Conservation (phyloP, 2,888 invertebrate species). For the Rhabditophanes sp. region DNA sequence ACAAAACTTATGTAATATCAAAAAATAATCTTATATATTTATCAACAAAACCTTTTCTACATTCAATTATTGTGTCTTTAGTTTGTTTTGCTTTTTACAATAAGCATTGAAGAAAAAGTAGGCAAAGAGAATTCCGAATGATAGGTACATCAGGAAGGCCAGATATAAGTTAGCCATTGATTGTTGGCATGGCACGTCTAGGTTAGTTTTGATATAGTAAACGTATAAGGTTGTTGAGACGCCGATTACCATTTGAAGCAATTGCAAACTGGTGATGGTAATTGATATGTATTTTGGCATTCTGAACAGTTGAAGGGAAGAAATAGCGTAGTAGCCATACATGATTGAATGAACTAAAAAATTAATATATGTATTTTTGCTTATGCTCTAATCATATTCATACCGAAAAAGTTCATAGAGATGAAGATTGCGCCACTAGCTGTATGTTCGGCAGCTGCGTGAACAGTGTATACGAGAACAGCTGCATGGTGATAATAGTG, state of each 20-base stretch:
- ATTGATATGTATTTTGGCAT: constrained; percentile 1
- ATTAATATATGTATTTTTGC: too few species aligned
- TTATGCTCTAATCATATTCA: too few species aligned
- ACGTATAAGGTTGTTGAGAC: constrained; percentile 6
- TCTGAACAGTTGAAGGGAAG: constrained; percentile 1
- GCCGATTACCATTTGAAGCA: constrained; percentile 7
- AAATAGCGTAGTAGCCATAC: constrained; percentile 4
- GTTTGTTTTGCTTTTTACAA: constrained; percentile 13
- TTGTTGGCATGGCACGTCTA: constrained; percentile 39
- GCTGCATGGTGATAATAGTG: constrained; percentile 40
- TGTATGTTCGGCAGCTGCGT: constrained; percentile 27
- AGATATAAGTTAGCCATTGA: constrained; percentile 35
- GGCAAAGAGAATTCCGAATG: constrained; percentile 36
- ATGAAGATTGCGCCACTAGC: constrained; percentile 26
- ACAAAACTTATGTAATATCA: too few species aligned
- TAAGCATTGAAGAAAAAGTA: constrained; percentile 35
- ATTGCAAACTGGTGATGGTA: constrained; percentile 7
- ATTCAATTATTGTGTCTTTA: constrained; percentile 1
- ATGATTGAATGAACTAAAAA: constrained; percentile 3
- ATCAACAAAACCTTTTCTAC: too few species aligned
- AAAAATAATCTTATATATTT: too few species aligned
- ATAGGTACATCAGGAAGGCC: constrained; percentile 34
- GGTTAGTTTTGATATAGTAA: constrained; percentile 5
- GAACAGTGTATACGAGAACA: constrained; percentile 30
- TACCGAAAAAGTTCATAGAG: constrained; percentile 47